These are phyloP conservation scores for Cynopterus brachyotis DNA, from an alignment of 2,113 vertebrate genomes.

Conservation along the genomic window DNA sequence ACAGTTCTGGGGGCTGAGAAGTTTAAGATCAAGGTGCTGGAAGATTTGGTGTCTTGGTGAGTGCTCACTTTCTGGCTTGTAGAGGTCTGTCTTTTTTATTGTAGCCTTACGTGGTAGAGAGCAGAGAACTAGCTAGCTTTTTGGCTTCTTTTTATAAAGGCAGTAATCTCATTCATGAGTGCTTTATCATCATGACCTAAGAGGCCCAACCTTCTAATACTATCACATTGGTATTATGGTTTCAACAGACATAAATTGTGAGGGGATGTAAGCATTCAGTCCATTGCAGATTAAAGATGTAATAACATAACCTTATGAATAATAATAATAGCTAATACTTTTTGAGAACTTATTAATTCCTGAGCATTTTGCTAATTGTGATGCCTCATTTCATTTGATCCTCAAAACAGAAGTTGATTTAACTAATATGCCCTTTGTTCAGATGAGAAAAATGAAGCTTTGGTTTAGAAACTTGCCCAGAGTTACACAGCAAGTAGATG, in stretches of 20 bases:
- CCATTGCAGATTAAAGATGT: background rate
- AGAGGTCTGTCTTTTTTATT: background rate
- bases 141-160: background rate
- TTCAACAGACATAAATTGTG: background rate
- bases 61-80: background rate
- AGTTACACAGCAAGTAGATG: background rate
- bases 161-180: background rate
- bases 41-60: background rate
- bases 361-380: background rate
- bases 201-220: background rate
- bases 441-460: background rate
- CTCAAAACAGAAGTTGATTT: background rate
- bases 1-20: background rate
- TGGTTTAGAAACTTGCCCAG: background rate
- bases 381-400: slow-evolving; percentile 12
- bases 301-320: background rate
- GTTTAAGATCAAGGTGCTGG: background rate
- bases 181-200: background rate
- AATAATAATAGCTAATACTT: background rate
- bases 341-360: background rate
- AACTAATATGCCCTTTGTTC: background rate
- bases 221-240: background rate
- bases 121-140: background rate
- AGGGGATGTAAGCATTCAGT: background rate
- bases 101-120: background rate